Base-by-base conservation (phyloP, 2,113 vertebrate species). In the Brachyhypopomus occidentalis region DNA sequence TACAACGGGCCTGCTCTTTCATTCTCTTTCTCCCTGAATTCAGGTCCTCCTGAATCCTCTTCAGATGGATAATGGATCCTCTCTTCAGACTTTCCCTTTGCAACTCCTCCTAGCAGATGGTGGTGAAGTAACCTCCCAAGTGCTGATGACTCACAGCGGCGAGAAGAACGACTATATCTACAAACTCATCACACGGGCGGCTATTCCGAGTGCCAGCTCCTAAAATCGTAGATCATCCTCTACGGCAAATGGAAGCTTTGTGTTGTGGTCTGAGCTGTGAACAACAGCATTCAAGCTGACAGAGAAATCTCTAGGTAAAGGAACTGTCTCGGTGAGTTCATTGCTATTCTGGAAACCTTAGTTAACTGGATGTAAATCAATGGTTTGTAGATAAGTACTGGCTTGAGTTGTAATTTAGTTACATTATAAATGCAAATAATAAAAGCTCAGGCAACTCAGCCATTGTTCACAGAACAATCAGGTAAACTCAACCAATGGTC, bases 1-100 rank as follows among this genome's bases (percentile, higher is more conserved):
- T 80, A 30, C 22, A 73, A 55, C 52, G 59, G 30, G 36, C 30
- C 23, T 38, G 45, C 34, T 71, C 36, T 55, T 80, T 56, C 17
- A 19, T 34, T 77, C 62, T 77, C 25, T 55, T 23, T 9, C 1
- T 1, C 0, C 5, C 45, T 56, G 67, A 72, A 41, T 80, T 34
- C 70, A 62, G 19, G 58, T 72, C 56, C 78, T 72, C 25, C 36
- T 66, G 23, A 4, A 22, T 36, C 59, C 79, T 80, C 60, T 80
- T 74, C 60, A 58, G 16, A 19, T 9, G 22, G 60, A 36, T 80
- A 80, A 80, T 80, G 79, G 79, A 80, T 41, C 60, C 79, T 45
- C 79, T 56, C 70, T 74, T 34, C 71, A 74, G 71, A 27, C 79
- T 22, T 64, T 55, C 72, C 38, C 41, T 62, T 56, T 23, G 72